Base-by-base conservation (phyloP, 2,888 invertebrate genomes). In the Latrodectus hesperus region DNA sequence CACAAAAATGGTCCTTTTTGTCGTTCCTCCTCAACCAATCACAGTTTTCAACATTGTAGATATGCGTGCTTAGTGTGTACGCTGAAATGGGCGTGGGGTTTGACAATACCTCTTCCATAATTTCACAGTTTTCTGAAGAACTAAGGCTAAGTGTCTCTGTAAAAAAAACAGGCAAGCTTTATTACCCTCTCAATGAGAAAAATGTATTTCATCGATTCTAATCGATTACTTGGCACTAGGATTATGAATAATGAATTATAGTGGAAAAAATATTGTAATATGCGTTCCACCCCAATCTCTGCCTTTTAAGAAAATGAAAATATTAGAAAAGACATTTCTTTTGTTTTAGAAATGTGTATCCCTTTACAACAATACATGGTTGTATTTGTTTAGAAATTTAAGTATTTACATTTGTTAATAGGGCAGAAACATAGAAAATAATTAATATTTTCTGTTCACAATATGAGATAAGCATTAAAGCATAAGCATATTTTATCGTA, bases 91-190 rank as follows among this genome's bases (percentile, higher is more conserved):
- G 82, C 67, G 82, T 73, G 67, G 74, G 0, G 38, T 68, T 55
- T 38, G 67, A 53, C 49, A 51, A 22, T 71, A 65, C 6, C 16
- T 53, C 73, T 74, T 74, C 64, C 26, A 17, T 82, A 82, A 60
- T 82, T 75, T 82, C 55, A 14, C 68, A 74, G 74, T 53, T 74
- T 67, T 82, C 9, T 67, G 74, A 65, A 26, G 67, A 17, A 68
- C 17, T 22, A 16, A 68, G 9, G 22, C 22, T 26, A 12, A 22
- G 67, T 17, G 26, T 68, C 11, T 17, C 5, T 22, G n/a, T 68
- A 17, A 38, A 38, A n/a, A 68, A 26, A 68, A 11, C 67, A 17
- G 67, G 26, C 12, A 60, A 22, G 26, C 67, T 68, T 14, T 68
- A 68, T 68, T 68, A 68, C 67, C 17, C 22, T 68, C 67, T 68